Evolutionary conservation across 2,888 invertebrate species (phyloP).

Genomic region (Rhagium mordax): DNA sequence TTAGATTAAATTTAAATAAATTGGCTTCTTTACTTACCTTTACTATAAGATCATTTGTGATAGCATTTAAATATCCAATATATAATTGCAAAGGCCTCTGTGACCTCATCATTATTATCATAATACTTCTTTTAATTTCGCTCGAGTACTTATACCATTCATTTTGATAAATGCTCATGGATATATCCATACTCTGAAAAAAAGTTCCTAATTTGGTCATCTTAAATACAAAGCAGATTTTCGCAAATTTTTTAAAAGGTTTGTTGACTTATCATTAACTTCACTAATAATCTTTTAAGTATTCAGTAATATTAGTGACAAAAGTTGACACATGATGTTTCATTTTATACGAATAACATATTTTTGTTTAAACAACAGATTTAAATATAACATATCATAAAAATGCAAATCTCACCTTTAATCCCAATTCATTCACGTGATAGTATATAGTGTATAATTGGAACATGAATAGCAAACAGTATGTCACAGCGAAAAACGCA

Average conservation of each 20-base stretch:
- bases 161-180: background rate
- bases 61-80: background rate
- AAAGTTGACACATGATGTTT: too few relatives aligned
- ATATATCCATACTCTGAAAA: slow-evolving; percentile 10
- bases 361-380: too few relatives aligned
- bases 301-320: too few relatives aligned
- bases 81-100: slow-evolving; percentile 5
- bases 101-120: slow-evolving; percentile 5
- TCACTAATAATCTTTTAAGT: too few relatives aligned
- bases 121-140: background rate
- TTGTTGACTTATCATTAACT: too few relatives aligned
- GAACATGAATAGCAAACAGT: background rate
- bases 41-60: background rate
- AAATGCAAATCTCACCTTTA: slow-evolving; percentile 7
- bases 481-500: background rate
- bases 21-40: background rate
- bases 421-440: background rate
- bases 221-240: too few relatives aligned
- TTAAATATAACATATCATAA: too few relatives aligned
- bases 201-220: too few relatives aligned
- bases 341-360: too few relatives aligned
- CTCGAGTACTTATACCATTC: background rate
- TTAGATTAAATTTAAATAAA: too few relatives aligned
- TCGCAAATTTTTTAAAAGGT: too few relatives aligned
- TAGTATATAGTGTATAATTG: background rate